A percentile compares a stretch with the other conserved stretches of the same genome.
Conservation (phyloP, 2,797 vertebrate species). For the Mormyrops boulengeri region DNA sequence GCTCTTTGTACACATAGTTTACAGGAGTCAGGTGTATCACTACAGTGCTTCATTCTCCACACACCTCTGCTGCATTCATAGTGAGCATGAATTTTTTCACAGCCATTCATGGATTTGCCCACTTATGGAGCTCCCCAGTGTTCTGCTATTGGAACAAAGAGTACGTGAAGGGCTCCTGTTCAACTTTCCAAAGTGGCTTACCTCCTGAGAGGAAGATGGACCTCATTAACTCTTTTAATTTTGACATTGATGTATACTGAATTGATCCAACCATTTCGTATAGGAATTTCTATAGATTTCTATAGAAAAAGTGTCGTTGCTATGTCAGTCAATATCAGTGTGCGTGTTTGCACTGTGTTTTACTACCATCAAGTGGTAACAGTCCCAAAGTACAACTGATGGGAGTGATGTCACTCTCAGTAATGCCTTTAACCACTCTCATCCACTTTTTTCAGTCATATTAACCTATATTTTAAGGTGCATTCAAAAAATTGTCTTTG, state of each 20-base stretch:
- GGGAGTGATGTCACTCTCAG: not conserved
- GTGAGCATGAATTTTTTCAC: not conserved
- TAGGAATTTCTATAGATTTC: not conserved
- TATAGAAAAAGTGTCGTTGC: not conserved
- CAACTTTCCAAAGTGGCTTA: not conserved
- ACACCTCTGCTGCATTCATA: not conserved
- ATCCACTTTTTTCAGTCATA: not conserved
- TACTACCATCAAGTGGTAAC: not conserved
- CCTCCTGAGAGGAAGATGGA: not conserved
- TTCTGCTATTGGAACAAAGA: not conserved
- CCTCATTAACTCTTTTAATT: not conserved
- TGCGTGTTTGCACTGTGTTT: not conserved
- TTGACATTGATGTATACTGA: not conserved
- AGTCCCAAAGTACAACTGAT: not conserved
- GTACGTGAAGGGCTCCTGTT: not conserved
- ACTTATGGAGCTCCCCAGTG: not conserved
- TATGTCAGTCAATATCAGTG: not conserved
- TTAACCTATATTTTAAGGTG: not conserved
- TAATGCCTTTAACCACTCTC: not conserved
- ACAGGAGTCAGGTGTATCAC: not conserved
- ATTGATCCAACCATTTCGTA: not conserved
- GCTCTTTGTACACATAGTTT: not conserved
- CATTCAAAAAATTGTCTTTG: not conserved
- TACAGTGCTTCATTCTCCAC: not conserved
- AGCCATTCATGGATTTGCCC: not conserved